Base-by-base conservation (phyloP, 2,888 invertebrate species). In the Cerceris rybyensis region DNA sequence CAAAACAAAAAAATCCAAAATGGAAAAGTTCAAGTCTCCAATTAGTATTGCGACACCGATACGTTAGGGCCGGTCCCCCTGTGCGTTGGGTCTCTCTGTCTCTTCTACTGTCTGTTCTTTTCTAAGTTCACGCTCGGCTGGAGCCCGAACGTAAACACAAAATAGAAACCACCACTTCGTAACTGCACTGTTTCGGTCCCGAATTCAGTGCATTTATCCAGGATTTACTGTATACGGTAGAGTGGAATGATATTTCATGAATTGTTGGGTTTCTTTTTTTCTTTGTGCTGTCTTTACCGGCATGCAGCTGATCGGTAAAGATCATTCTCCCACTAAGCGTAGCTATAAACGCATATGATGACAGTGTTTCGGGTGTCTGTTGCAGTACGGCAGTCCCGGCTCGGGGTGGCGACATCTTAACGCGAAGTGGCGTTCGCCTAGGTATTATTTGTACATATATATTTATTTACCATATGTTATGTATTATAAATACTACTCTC, bases 311-410 rank as follows among this genome's bases (percentile, higher is more conserved):
- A 59, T 80, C 80, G 81, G 74, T 69, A 66, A 78, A 79, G 82
- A 75, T 42, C 52, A 17, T 59, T 59, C 55, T 66, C 54, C 52
- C 46, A 67, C 17, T 61, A 72, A 78, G 60, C 71, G 77, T 82
- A 83, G 80, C 85, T 79, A 28, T 28, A 76, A 88, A 82, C 81
- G 84, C 86, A 86, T 75, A 86, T 88, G 83, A 89, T 89, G 87
- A 89, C 86, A 87, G 85, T 86, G 85, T 89, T 88, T 86, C 82
- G 88, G 88, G 89, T 90, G 87, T 91, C 92, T 96, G 96, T 94
- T 95, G 92, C 97, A 97, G 97, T 97, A 96, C 97, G 97, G 95
- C 96, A 96, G 95, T 96, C 96, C 94, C 96, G 97, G 94, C 96
- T 96, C 94, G 97, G 96, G 95, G 96, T 96, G 95, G 95, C 94